phyloP scores from a whole-genome alignment of 1,140 invertebrate species.

The Trypoxylus dichotomus region DNA sequence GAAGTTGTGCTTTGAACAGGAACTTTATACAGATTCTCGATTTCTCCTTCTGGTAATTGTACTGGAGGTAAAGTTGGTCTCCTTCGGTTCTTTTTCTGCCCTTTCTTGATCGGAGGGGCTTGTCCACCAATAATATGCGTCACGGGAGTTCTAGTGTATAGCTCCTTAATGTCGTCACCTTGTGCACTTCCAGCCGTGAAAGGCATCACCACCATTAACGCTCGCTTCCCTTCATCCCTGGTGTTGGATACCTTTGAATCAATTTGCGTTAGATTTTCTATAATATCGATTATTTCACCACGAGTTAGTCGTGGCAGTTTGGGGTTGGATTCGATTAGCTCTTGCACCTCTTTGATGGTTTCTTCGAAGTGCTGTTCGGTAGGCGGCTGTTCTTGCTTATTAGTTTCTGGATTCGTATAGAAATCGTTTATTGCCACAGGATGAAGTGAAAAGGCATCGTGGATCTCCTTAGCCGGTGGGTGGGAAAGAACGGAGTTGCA shows the following conservation, averaged over 20 bases:
- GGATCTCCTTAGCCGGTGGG: background rate
- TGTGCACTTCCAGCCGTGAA: constrained; percentile 53
- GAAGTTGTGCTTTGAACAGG: background rate
- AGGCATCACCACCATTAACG: constrained; percentile 61
- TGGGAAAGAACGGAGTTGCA: background rate
- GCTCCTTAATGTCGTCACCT: constrained; percentile 54
- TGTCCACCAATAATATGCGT: constrained; percentile 53
- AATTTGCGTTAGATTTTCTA: constrained; percentile 59
- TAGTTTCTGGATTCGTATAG: background rate
- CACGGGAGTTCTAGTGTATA: constrained; percentile 60
- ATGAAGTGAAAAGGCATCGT: background rate
- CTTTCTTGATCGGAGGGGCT: constrained; percentile 17
- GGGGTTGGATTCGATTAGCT: constrained; percentile 55
- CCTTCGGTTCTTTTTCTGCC: constrained; percentile 22
- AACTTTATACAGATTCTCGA: background rate
- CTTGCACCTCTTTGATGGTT: constrained; percentile 61
- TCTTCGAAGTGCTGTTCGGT: constrained; percentile 50
- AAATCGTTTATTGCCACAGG: constrained; percentile 11
- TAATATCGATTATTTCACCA: constrained; percentile 59
- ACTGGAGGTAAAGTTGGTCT: constrained; percentile 25
- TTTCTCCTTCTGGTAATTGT: background rate
- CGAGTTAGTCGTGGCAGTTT: constrained; percentile 58
- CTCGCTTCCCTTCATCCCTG: constrained; percentile 53
- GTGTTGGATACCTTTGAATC: constrained; percentile 44
- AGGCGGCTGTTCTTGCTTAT: background rate